phyloP scores from a whole-genome alignment of 2,797 vertebrate species.

The Xenopus petersii region DNA sequence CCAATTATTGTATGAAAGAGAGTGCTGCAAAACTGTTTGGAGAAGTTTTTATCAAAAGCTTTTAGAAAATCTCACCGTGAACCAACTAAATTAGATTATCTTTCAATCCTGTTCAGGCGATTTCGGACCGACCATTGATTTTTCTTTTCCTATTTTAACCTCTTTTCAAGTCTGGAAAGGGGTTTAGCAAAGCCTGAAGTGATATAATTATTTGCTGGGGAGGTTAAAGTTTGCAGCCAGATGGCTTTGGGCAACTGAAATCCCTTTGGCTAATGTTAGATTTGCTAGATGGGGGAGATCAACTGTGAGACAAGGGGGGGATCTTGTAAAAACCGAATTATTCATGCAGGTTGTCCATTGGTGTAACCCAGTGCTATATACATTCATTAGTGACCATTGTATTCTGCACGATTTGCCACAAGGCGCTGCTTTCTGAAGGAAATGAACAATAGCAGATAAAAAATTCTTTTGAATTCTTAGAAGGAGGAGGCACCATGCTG shows the following conservation, averaged over 20 bases:
- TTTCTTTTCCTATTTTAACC: conserved; percentile 60
- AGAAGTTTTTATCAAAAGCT: conserved; percentile 53
- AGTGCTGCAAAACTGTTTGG: conserved; percentile 58
- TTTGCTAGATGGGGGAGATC: background rate
- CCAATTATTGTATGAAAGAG: conserved; percentile 57
- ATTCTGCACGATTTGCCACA: conserved; percentile 80
- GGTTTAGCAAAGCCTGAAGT: conserved; percentile 70
- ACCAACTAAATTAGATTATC: conserved; percentile 70
- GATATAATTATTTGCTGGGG: conserved; percentile 80
- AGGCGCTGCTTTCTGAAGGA: conserved; percentile 71
- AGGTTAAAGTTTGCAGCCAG: conserved; percentile 78
- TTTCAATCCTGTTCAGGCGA: conserved; percentile 64
- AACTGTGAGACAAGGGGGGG: background rate
- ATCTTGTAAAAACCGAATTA: conserved; percentile 74
- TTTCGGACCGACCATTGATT: conserved; percentile 67
- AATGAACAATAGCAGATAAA: conserved; percentile 70
- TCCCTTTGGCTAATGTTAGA: conserved; percentile 44
- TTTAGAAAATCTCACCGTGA: conserved; percentile 59
- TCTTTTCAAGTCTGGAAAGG: conserved; percentile 59
- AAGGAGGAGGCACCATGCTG: conserved; percentile 60
- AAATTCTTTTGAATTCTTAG: conserved; percentile 71
- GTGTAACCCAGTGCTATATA: conserved; percentile 84
- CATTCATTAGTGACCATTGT: conserved; percentile 87
- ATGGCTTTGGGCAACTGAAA: conserved; percentile 80
- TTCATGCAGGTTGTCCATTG: conserved; percentile 82